phyloP scores from a whole-genome alignment of 1,140 invertebrate species.

The silkworm (Bombyx mori) region ASM3026992v2 NC_085113.1:11936001-11936500 shows the following conservation, averaged over 20 bases:
- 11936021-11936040: no score
- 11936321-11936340: conserved; percentile 55
- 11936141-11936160: conserved; percentile 1
- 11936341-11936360: conserved; percentile 67
- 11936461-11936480: conserved; percentile 10
- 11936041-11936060: no score
- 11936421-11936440: conserved; percentile 15
- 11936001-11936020: no score
- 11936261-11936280: conserved; percentile 59
- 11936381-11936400: conserved; percentile 15
- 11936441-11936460: no score
- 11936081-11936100: neutral
- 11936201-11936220: conserved; percentile 35
- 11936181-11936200: conserved; percentile 42
- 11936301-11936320: conserved; percentile 44
- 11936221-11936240: conserved; percentile 28
- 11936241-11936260: conserved; percentile 49
- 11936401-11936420: conserved; percentile 12
- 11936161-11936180: conserved; percentile 20
- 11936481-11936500: conserved; percentile 22
- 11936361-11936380: conserved; percentile 26
- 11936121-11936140: neutral
- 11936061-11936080: neutral
- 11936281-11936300: conserved; percentile 48
- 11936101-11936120: neutral